Base-by-base conservation (phyloP, 1,140 invertebrate species). In the Leptonema lineaticorne region DNA sequence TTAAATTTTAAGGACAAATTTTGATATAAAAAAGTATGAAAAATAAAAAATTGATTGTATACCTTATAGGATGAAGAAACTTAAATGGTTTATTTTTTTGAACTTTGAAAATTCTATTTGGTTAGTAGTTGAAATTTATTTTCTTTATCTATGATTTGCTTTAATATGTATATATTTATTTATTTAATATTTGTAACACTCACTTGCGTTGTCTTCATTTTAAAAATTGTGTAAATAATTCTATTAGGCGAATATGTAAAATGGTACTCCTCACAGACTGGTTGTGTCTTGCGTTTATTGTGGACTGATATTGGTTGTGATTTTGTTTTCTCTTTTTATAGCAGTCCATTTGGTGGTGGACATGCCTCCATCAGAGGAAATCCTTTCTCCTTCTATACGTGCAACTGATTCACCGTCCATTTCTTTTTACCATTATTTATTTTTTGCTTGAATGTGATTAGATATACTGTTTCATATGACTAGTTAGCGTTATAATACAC, bases 181-280 rank as follows among this genome's bases (percentile, higher is more conserved):
- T 33, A 41, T 2, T 41, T 41, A 41, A 41, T 41, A 41, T 41
- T 41, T 2, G 2, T 41, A 3, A 16, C 64, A 57, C 64, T 66
- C 64, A 66, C 64, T 66, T 66, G 64, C 27, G 56, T 66, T 2
- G 64, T 14, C 16, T 56, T 26, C 64, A 66, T 66, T 29, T 62
- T 58, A 28, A 26, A 11, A 28, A n/a, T 20, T 62, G 11, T 59
- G 24, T 56, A 27, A 26, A 4, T 27, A 3, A 11, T 14, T 41
- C 37, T 11, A 33, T 11, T 33, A 16, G 6, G 45, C n/a, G n/a
- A n/a, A n/a, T n/a, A n/a, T n/a, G n/a, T n/a, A n/a, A n/a, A 48
- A 5, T 48, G 45, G 45, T 48, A 20, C 45, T 48, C 7, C 22
- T 45, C 37, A n/a, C 14, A 16, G 4, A 4, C 37, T 45, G 29